phyloP scores from a whole-genome alignment of 2,797 vertebrate species.

The Falco cherrug region DNA sequence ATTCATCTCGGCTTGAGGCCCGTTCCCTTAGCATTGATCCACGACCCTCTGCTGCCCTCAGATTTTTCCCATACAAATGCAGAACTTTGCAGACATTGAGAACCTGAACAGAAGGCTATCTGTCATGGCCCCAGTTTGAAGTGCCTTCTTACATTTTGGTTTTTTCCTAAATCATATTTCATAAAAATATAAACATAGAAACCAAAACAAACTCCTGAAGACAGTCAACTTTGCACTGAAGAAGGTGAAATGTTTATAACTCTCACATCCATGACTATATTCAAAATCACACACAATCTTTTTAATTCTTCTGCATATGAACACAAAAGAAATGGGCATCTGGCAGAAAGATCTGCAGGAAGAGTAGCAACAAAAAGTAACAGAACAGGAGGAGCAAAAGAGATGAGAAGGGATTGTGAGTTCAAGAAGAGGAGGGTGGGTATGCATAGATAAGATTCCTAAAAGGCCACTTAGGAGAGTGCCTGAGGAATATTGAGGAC shows the following conservation, averaged over 20 bases:
- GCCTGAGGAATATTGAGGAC: not conserved
- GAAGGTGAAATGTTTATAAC: not conserved
- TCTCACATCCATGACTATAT: not conserved
- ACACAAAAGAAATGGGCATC: not conserved
- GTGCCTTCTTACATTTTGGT: fast-evolving
- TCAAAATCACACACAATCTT: not conserved
- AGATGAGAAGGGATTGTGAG: not conserved
- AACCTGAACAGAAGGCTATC: not conserved
- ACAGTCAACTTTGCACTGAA: not conserved
- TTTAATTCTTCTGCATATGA: not conserved
- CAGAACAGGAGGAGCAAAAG: not conserved
- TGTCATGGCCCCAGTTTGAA: not conserved
- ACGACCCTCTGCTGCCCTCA: not conserved
- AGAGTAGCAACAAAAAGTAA: not conserved
- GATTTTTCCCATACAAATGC: not conserved
- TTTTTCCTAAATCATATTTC: not conserved
- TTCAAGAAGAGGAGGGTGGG: not conserved
- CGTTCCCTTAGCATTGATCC: not conserved
- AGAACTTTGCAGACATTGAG: not conserved
- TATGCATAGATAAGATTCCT: not conserved
- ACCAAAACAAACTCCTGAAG: not conserved
- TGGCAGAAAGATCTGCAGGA: not conserved
- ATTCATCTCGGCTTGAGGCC: not conserved
- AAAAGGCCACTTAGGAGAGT: not conserved
- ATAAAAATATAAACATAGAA: not conserved